Evolutionary conservation across 2,888 invertebrate species (phyloP), one percentile per base, ranked within the genome.

Genomic region (Apamea anceps): DNA sequence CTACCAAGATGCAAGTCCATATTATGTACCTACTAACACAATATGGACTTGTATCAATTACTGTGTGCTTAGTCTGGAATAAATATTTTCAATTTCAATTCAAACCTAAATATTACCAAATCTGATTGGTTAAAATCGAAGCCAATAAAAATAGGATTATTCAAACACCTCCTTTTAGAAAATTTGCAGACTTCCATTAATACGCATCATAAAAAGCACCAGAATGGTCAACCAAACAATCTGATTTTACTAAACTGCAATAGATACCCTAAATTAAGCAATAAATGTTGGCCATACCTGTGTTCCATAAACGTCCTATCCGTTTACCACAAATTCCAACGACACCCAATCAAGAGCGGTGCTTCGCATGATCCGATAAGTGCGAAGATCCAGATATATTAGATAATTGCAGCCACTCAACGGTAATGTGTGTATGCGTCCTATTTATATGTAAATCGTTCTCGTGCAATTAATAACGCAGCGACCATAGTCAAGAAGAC

Each of bases 401-500:
- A 83, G 75, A 79, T 86, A 77, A 84, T 76, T 77, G 51, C 65
- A 68, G 51, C n/a, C 74, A 79, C 62, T 74, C 63, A 75, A 75
- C 25, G 21, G 42, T 75, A 79, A 86, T 74, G 75, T 57, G 37
- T 75, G 37, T 51, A 73, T 71, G 54, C 37, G 18, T 84, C 66
- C 63, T 80, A 86, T 84, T 77, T 86, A 62, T 81, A 84, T 82
- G 81, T 84, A 84, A 82, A 84, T 85, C 57, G 60, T 72, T 70
- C 70, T 67, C 79, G 68, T 72, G 70, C 67, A 85, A 89, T 90
- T 83, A 89, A 87, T 87, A 88, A 84, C 79, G 82, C 75, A 83
- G 77, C 82, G 72, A 74, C 80, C 81, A 79, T 80, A 74, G 67
- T 81, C 82, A 79, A 74, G 63, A 80, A 80, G 80, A 83, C 81